phyloP scores from a whole-genome alignment of 2,888 invertebrate genomes.

The Leptopilina syphax region DNA sequence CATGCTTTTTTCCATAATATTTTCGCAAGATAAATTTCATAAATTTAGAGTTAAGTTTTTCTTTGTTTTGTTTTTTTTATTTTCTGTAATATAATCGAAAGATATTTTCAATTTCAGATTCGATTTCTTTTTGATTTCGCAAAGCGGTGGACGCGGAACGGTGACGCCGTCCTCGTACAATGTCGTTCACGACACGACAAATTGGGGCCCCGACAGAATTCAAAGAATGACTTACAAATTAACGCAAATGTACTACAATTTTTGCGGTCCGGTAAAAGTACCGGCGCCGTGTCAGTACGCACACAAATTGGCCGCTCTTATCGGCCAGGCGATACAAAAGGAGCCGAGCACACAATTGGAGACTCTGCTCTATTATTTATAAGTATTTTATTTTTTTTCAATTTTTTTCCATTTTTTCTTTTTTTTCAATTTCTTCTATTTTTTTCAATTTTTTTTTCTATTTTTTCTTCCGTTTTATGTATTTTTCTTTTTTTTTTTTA shows the following conservation, averaged over 20 bases:
- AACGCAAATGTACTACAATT: conserved; percentile 94
- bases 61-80: not conserved
- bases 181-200: conserved; percentile 86
- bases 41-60: too few species aligned
- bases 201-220: conserved; percentile 84
- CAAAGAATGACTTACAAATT: conserved; percentile 92
- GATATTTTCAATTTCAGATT: conserved; percentile 75
- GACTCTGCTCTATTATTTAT: conserved; percentile 84
- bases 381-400: conserved; percentile 63
- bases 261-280: conserved; percentile 86
- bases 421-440: not conserved
- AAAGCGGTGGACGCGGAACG: conserved; percentile 91
- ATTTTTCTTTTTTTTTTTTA: too few species aligned
- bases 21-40: too few species aligned
- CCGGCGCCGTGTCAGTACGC: conserved; percentile 97
- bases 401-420: not conserved
- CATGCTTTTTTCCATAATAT: too few species aligned
- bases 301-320: conserved; percentile 93
- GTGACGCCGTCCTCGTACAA: conserved; percentile 95
- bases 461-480: too few species aligned
- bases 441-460: not conserved
- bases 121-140: conserved; percentile 94
- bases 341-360: conserved; percentile 81
- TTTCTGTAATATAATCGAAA: too few species aligned
- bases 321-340: conserved; percentile 88